Conservation (phyloP, 2,888 invertebrate genomes). For the Lepidochitona cinerea region DNA sequence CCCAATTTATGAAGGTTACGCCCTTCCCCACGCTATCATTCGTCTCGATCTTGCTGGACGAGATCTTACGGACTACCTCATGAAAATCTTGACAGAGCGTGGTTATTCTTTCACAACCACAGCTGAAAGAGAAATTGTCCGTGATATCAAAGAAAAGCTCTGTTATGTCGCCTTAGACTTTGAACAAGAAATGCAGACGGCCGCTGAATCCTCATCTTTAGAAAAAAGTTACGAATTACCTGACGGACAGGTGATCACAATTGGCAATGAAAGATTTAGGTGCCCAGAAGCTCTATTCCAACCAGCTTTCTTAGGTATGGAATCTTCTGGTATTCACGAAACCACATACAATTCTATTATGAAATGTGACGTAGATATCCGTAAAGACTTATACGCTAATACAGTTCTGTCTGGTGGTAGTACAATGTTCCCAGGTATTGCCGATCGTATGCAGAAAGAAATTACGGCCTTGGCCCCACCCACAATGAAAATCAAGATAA, state of each 20-base stretch:
- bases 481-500: background rate
- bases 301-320: slow-evolving; percentile 72
- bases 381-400: background rate
- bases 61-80: slow-evolving; percentile 54
- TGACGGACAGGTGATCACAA: background rate
- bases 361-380: background rate
- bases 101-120: slow-evolving; percentile 72
- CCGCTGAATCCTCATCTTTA: slow-evolving; percentile 82
- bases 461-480: slow-evolving; percentile 82
- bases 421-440: slow-evolving; percentile 92
- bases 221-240: slow-evolving; percentile 71
- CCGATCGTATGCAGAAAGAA: slow-evolving; percentile 54
- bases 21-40: slow-evolving; percentile 44
- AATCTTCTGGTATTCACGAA: slow-evolving; percentile 75
- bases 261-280: background rate
- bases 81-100: slow-evolving; percentile 34
- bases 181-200: background rate
- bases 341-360: background rate
- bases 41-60: slow-evolving; percentile 56
- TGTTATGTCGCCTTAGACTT: background rate
- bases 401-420: slow-evolving; percentile 78
- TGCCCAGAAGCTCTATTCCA: slow-evolving; percentile 35
- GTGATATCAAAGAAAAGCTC: background rate
- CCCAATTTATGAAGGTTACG: slow-evolving; percentile 74
- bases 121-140: slow-evolving; percentile 31